Base-by-base conservation (phyloP, 2,113 vertebrate species). In the Leucopternis melanops region DNA sequence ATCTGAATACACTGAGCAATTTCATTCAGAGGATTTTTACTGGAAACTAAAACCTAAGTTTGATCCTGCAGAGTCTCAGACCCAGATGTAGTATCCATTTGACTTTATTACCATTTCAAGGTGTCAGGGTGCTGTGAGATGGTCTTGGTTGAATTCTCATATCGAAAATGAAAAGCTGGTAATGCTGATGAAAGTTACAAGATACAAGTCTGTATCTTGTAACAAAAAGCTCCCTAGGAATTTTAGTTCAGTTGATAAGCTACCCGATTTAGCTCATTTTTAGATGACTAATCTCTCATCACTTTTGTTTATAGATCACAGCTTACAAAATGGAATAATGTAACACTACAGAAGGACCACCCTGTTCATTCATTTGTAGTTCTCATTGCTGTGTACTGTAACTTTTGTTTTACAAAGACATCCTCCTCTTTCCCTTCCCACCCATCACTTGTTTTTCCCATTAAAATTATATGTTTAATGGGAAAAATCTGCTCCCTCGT, bases 151-250 rank as follows among this genome's bases (percentile, higher is more conserved):
- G 40, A 66, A 26, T 78, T 55, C 29, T 40, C 0, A 0, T 55
- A 36, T 73, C 1, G 1, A 32, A 92, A 86, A 55, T n/a, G 3
- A 73, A 38, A 36, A 54, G 20, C 38, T 74, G 1, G 0, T 61
- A 42, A 55, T 42, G 45, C 31, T 57, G 47, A 34, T 49, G 42
- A 49, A 67, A 69, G 20, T 50, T 16, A 32, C 11, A 58, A 52
- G 74, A 4, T 27, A 49, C 0, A 2, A 32, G 18, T 42, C 44
- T 1, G 0, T 49, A 34, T 42, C 52, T 72, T 67, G 15, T 61
- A 49, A 38, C 25, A 20, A 52, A 58, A 44, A 83, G 32, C 42
- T 44, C 20, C 36, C 26, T 54, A 29, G 52, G 40, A 91, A 27
- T 34, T 72, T 34, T 36, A 65, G 58, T 54, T 65, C 50, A 42